Percentiles rank a stretch among this genome's conserved stretches.
These are phyloP conservation scores for Drosophila histrio DNA, from an alignment of 2,888 invertebrate genomes.

Conservation along the genomic window DNA sequence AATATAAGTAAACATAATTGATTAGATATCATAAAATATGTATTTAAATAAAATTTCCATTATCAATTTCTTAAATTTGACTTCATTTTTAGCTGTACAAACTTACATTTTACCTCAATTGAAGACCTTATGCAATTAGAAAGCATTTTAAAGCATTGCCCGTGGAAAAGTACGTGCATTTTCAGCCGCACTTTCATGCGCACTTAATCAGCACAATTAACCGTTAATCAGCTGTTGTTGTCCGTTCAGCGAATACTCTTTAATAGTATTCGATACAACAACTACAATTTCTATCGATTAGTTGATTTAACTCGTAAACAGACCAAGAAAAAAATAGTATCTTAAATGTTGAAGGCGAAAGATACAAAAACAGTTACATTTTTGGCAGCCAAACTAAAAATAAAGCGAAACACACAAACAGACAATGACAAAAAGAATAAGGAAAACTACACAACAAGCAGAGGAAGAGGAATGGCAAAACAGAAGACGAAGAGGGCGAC, in stretches of 20 bases:
- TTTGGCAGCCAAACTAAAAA: conserved; percentile 62
- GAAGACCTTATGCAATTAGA: neutral
- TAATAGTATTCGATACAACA: conserved; percentile 1
- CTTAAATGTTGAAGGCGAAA: conserved; percentile 43
- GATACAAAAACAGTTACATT: conserved; percentile 39
- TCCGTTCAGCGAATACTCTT: neutral
- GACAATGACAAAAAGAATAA: conserved; percentile 60
- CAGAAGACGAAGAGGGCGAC: conserved; percentile 34
- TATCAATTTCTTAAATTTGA: no score
- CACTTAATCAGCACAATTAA: neutral
- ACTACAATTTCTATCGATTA: conserved; percentile 45
- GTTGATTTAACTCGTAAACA: conserved; percentile 31
- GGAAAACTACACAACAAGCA: conserved; percentile 40
- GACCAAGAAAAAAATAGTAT: neutral
- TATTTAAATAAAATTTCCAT: no score
- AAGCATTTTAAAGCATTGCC: neutral
- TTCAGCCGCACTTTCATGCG: neutral
- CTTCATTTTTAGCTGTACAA: no score
- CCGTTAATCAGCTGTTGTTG: conserved; percentile 15
- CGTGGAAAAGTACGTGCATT: neutral
- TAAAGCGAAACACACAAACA: conserved; percentile 39
- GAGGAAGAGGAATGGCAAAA: conserved; percentile 29
- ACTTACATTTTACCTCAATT: no score
- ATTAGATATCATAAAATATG: no score
- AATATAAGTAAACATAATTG: no score